Base-by-base conservation (phyloP, 2,113 vertebrate species). In the Channa maculata region DNA sequence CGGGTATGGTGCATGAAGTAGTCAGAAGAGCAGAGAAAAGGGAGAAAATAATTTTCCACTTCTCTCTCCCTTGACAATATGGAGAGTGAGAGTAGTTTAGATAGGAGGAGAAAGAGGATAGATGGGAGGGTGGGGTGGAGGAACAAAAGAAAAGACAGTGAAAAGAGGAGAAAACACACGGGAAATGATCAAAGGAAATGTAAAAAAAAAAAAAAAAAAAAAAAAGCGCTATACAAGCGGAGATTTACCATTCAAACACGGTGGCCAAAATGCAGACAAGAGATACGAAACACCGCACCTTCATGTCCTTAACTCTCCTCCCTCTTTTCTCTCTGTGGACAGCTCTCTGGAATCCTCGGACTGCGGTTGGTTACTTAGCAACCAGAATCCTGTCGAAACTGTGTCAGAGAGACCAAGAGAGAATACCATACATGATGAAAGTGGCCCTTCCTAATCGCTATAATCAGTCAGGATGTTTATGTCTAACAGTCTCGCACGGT, bases 331-430 rank as follows among this genome's bases (percentile, higher is more conserved):
- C 79, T 86, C 86, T 6, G 66, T 2, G 64, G 75, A 79, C 84
- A 13, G 3, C 84, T 82, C 72, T 71, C 84, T 65, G 78, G 79
- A 89, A 90, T 90, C 84, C 87, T 79, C 38, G 65, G 88, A 88
- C 89, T 87, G 84, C 65, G 57, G 79, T 65, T 15, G 86, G 90
- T 93, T 91, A 88, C 92, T 67, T 75, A 85, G 92, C 90, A 93
- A 93, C 92, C 86, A 43, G 60, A 86, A 78, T 84, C 82, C 83
- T 76, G 74, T 82, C 10, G 77, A 86, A 90, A 92, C 75, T 86
- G 86, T 92, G 89, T 90, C 88, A 91, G 69, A 72, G 70, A 80
- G 51, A 72, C 69, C 0, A 71, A 75, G 74, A 72, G 85, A 77
- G 76, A 82, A 63, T 3, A 65, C 24, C 38, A 8, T 15, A 55